Evolutionary conservation across 2,888 invertebrate species (phyloP).

Genomic region (Drosophila mettleri): DNA sequence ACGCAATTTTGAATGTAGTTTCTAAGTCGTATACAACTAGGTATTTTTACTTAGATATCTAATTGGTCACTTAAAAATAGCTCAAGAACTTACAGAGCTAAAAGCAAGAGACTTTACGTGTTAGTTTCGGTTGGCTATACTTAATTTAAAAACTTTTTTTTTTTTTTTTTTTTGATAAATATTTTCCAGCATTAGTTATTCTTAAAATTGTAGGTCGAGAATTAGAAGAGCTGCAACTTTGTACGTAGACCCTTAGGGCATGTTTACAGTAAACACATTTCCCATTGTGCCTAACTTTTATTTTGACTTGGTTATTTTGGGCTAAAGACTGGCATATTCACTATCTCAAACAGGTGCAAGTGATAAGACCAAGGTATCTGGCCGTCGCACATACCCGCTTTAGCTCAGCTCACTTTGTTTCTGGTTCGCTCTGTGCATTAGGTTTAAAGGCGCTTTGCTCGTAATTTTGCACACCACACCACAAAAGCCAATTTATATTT

Average conservation of each 20-base stretch:
- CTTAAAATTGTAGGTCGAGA: not conserved
- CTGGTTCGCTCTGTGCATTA: conserved; percentile 5
- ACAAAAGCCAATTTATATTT: conserved; percentile 67
- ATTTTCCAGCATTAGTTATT: not conserved
- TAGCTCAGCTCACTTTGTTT: not conserved
- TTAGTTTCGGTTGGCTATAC: not conserved
- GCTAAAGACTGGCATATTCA: no score
- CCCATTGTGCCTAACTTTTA: no score
- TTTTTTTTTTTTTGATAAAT: not conserved
- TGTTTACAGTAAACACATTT: no score
- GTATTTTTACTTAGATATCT: not conserved
- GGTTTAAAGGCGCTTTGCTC: conserved; percentile 22
- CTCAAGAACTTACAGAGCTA: not conserved
- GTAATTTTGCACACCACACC: conserved; percentile 35
- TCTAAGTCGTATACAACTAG: no score
- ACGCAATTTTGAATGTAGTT: not conserved
- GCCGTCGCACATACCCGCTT: not conserved
- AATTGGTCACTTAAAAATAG: not conserved
- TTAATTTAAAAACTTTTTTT: not conserved
- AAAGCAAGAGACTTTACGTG: not conserved
- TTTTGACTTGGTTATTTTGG: no score
- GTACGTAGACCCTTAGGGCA: not conserved
- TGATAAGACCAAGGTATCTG: not conserved
- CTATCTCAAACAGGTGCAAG: not conserved
- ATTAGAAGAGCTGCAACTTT: not conserved